Evolutionary conservation across 2,888 invertebrate species (phyloP).

Genomic region (Apotomis turbidana): DNA sequence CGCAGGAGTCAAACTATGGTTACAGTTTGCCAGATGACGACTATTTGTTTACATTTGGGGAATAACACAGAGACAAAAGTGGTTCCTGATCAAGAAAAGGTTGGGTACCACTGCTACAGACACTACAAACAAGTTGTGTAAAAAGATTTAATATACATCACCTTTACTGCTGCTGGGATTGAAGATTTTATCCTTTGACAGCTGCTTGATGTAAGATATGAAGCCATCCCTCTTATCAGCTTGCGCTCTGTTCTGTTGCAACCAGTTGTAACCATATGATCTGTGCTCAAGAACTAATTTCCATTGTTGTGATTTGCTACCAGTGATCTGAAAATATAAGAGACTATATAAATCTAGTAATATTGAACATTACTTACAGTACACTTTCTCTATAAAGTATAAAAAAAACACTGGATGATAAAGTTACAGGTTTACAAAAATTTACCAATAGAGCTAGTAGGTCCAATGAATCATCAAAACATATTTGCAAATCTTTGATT

Average conservation of each 20-base stretch:
- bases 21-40: no score
- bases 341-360: no score
- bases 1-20: no score
- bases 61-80: no score
- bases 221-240: slow-evolving; percentile 75
- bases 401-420: not conserved
- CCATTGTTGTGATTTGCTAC: slow-evolving; percentile 90
- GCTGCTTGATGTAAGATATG: slow-evolving; percentile 77
- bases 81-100: no score
- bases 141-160: slow-evolving; percentile 43
- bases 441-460: slow-evolving; percentile 76
- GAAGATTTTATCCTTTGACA: slow-evolving; percentile 80
- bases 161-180: slow-evolving; percentile 77
- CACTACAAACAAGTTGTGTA: not conserved
- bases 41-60: no score
- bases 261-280: slow-evolving; percentile 89
- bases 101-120: not conserved
- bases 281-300: slow-evolving; percentile 91
- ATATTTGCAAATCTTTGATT: slow-evolving; percentile 86
- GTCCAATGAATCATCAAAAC: slow-evolving; percentile 88
- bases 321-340: slow-evolving; percentile 85
- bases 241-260: slow-evolving; percentile 69
- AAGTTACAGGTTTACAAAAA: slow-evolving; percentile 31
- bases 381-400: no score
- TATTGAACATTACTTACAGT: not conserved